These are phyloP conservation scores for Datnioides undecimradiatus DNA, from an alignment of 2,113 vertebrate species.

Conservation along the genomic window DNA sequence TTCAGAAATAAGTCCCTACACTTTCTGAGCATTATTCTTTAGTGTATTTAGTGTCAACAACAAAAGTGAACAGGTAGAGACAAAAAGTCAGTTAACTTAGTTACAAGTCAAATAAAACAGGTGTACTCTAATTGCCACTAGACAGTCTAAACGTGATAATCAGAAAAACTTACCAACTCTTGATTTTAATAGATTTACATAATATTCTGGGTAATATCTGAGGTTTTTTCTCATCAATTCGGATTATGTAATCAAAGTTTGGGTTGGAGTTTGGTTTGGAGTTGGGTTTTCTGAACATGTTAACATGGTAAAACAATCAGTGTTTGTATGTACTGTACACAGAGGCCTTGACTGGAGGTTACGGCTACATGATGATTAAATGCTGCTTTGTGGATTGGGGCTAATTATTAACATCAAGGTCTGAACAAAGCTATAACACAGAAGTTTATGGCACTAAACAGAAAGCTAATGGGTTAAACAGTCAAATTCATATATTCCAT, in stretches of 20 bases:
- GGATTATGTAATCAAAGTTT: slow-evolving; percentile 57
- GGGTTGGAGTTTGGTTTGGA: background rate
- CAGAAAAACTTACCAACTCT: background rate
- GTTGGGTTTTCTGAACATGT: slow-evolving; percentile 22
- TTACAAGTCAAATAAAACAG: background rate
- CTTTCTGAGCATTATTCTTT: background rate
- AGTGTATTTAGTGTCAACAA: background rate
- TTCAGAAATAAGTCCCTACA: too few species aligned
- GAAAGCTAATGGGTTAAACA: slow-evolving; percentile 18
- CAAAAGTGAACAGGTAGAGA: background rate
- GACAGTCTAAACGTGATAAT: background rate
- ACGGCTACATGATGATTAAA: slow-evolving; percentile 30
- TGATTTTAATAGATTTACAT: slow-evolving; percentile 10
- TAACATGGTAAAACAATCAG: slow-evolving; percentile 59
- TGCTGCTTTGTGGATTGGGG: slow-evolving; percentile 50
- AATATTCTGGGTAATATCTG: background rate
- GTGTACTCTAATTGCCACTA: background rate
- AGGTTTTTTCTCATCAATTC: slow-evolving; percentile 20
- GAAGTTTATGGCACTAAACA: background rate
- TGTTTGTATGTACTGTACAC: slow-evolving; percentile 20
- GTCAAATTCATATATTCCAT: too few species aligned
- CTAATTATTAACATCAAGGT: slow-evolving; percentile 41
- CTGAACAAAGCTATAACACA: background rate
- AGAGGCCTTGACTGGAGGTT: slow-evolving; percentile 28
- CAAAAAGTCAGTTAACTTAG: background rate